Conservation (phyloP, 1,140 invertebrate species). For the Drosophila tsacasi region DNA sequence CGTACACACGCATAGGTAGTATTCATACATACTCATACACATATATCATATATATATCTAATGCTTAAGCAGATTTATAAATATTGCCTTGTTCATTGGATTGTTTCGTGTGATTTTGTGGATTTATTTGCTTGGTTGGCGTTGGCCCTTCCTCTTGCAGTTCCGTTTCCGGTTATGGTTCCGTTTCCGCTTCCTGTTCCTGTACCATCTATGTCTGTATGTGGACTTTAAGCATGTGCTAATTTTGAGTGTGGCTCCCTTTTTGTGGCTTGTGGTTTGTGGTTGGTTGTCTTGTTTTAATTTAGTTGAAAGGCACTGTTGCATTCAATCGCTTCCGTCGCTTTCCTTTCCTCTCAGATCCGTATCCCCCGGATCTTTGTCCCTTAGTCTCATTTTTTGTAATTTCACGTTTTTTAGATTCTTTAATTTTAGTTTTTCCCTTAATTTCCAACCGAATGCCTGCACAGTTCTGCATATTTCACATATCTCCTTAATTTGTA, state of each 20-base stretch:
- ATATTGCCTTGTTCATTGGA: constrained; percentile 55
- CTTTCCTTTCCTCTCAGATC: constrained; percentile 3
- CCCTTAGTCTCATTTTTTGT: constrained; percentile 50
- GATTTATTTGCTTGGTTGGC: constrained; percentile 6
- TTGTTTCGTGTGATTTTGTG: constrained; percentile 44
- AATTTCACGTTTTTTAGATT: constrained; percentile 12
- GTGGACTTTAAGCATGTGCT: neutral
- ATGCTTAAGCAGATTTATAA: constrained; percentile 41
- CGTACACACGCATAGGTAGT: constrained; percentile 3
- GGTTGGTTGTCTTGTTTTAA: constrained; percentile 32
- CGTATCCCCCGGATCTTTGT: constrained; percentile 15
- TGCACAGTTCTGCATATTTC: constrained; percentile 33
- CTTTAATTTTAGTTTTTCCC: constrained; percentile 9
- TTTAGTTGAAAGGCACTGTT: constrained; percentile 74
- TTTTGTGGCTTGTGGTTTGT: constrained; percentile 34
- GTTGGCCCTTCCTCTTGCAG: constrained; percentile 1
- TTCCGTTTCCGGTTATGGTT: constrained; percentile 1
- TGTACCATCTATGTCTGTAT: constrained; percentile 1
- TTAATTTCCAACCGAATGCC: constrained; percentile 44
- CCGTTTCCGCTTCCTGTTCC: neutral
- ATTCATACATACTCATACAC: constrained; percentile 3
- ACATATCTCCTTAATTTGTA: constrained; percentile 13
- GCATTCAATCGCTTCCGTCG: constrained; percentile 60
- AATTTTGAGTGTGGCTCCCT: constrained; percentile 28
- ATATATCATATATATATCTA: constrained; percentile 22